phyloP scores from a whole-genome alignment of 2,888 invertebrate species.

The Nematopogon swammerdamellus region DNA sequence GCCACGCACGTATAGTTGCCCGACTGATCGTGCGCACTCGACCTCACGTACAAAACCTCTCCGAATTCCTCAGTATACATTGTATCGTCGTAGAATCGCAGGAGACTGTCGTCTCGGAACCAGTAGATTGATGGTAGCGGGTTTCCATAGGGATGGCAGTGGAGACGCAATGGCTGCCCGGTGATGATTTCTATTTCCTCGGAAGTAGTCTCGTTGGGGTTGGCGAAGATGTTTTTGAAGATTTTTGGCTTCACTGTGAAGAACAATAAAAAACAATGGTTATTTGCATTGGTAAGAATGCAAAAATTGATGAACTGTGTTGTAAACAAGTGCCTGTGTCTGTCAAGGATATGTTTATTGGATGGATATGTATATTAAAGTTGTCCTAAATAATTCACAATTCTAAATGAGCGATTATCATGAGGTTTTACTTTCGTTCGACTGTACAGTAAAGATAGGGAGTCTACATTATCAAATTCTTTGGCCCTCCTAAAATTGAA shows the following conservation, averaged over 20 bases:
- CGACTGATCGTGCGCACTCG: slow-evolving; percentile 25
- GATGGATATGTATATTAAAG: too few species aligned
- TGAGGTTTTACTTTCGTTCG: too few species aligned
- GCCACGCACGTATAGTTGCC: slow-evolving; percentile 62
- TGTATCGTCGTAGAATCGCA: slow-evolving; percentile 44
- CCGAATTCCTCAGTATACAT: slow-evolving; percentile 36
- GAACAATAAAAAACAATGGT: neutral
- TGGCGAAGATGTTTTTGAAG: slow-evolving; percentile 26
- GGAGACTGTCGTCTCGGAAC: slow-evolving; percentile 48
- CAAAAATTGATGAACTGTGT: neutral
- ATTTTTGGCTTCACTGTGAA: slow-evolving; percentile 43
- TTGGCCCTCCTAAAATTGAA: too few species aligned
- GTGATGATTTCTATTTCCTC: slow-evolving; percentile 32
- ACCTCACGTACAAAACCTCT: slow-evolving; percentile 28
- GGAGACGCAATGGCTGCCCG: slow-evolving; percentile 39
- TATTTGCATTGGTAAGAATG: neutral
- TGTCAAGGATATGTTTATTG: too few species aligned
- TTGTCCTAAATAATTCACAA: too few species aligned
- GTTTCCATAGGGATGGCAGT: slow-evolving; percentile 58
- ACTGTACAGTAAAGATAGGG: too few species aligned
- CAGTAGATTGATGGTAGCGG: slow-evolving; percentile 59
- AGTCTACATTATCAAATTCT: too few species aligned
- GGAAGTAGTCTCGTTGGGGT: slow-evolving; percentile 17
- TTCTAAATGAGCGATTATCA: too few species aligned
- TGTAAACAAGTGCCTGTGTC: too few species aligned